Conservation (phyloP, 1,140 invertebrate species). For the Theocolax elegans region DNA sequence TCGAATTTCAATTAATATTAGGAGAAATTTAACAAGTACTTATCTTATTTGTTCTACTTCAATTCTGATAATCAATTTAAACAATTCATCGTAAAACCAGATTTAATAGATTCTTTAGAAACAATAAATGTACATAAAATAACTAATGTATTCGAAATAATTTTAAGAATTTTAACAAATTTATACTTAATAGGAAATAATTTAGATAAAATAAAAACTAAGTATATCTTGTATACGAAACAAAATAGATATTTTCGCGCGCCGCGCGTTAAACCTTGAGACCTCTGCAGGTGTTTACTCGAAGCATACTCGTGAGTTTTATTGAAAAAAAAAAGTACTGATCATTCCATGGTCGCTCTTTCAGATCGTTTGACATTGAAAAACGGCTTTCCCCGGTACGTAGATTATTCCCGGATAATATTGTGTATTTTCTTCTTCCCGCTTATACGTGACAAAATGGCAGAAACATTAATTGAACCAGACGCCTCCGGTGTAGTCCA, state of each 20-base stretch:
- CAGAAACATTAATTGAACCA: conserved; percentile 52
- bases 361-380: conserved; percentile 2
- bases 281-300: conserved; percentile 15
- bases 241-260: neutral
- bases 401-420: neutral
- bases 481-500: conserved; percentile 49
- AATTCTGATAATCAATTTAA: no score
- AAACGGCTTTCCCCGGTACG: conserved; percentile 5
- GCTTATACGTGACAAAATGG: conserved; percentile 6
- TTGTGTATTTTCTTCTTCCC: neutral
- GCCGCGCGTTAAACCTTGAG: neutral
- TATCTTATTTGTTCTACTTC: no score
- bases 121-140: no score
- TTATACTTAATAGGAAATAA: no score
- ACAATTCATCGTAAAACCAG: no score
- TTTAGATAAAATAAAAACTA: no score
- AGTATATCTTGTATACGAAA: no score
- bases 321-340: conserved; percentile 1
- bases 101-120: no score
- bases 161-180: no score
- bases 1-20: no score
- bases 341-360: conserved; percentile 6
- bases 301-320: neutral
- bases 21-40: no score
- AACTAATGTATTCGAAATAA: no score